Base-by-base conservation (phyloP, 1,140 invertebrate genomes). In the Drosophila melanogaster region DNA sequence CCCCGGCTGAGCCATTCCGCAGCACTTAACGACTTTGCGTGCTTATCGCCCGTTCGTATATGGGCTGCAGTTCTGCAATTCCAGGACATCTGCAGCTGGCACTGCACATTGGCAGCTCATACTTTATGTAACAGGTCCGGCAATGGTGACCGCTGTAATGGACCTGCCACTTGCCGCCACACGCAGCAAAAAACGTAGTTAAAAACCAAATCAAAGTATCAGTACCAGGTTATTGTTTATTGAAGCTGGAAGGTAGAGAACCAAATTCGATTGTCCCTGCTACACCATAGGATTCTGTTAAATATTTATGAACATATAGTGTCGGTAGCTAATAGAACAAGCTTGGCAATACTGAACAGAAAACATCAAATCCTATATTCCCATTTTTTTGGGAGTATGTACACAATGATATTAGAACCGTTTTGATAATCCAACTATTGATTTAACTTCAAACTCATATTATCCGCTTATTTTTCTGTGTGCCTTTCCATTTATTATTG, bases 1-100 rank as follows among this genome's bases (percentile, higher is more conserved):
- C 57, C 67, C 38, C 53, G 50, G 19, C 72, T 59, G 67, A 76
- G 73, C 73, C 73, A 77, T 77, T 77, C 50, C 55, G 62, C 73
- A 77, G 74, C 79, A 78, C 79, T 83, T 83, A 83, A 79, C 79
- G 66, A 69, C 64, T 78, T 75, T 73, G 79, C 70, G 79, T 83
- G 79, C 62, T 59, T 41, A 40, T 47, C 47, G 64, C 40, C 58
- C 62, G 47, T 77, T 65, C 56, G 35, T 30, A 30, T 5, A 14
- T 56, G 54, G 55, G 50, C 50, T 67, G 56, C 44, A 67, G 47
- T 30, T 30, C 30, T 62, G 22, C 41, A 59, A 22, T 54, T 49
- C 54, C 69, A 77, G 58, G 79, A 60, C 73, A 74, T 73, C 67
- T 78, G 79, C 79, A 81, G 74, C 61, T 69, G 79, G 58, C 78